A percentile compares a stretch with the other conserved stretches of the same genome.
Evolutionary conservation across 2,888 invertebrate genomes (phyloP).

Genomic region (Agonum fuliginosum): DNA sequence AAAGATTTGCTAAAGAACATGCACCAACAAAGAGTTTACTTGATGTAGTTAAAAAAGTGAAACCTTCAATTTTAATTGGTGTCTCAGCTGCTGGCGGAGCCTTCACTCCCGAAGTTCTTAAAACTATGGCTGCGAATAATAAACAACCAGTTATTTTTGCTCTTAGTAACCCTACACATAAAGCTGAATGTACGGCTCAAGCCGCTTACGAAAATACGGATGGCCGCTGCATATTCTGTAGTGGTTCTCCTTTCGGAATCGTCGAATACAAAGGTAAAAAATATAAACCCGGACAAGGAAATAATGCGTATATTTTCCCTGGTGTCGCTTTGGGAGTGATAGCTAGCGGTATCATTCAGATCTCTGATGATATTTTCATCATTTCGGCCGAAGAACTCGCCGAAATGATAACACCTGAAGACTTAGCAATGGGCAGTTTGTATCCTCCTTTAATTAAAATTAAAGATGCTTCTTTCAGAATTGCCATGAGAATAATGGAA

Average conservation of each 20-base stretch:
- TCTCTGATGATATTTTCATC: conserved; percentile 95
- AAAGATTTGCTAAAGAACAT: conserved; percentile 85
- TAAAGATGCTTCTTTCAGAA: conserved; percentile 90
- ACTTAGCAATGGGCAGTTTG: conserved; percentile 89
- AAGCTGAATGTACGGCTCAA: conserved; percentile 98
- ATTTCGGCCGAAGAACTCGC: conserved; percentile 94
- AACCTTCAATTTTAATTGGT: conserved; percentile 92
- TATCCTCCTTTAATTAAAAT: conserved; percentile 93
- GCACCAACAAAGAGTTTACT: conserved; percentile 86
- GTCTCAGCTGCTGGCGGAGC: conserved; percentile 94
- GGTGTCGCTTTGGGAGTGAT: conserved; percentile 96
- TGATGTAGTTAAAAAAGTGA: conserved; percentile 86
- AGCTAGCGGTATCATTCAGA: conserved; percentile 92
- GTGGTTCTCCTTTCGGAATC: conserved; percentile 96
- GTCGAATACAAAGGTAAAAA: conserved; percentile 86
- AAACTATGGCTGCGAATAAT: conserved; percentile 90
- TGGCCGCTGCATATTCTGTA: conserved; percentile 96
- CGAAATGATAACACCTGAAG: conserved; percentile 86
- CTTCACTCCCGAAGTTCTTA: conserved; percentile 90
- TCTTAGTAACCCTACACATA: conserved; percentile 97
- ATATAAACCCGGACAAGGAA: conserved; percentile 95
- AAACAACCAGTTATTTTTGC: conserved; percentile 96
- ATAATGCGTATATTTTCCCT: conserved; percentile 98
- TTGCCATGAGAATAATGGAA: conserved; percentile 90
- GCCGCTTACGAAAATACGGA: conserved; percentile 93